A percentile compares a stretch with the other conserved stretches of the same genome.
Conservation (phyloP, 1,140 invertebrate genomes). For the Panagrolaimus sp. region DNA sequence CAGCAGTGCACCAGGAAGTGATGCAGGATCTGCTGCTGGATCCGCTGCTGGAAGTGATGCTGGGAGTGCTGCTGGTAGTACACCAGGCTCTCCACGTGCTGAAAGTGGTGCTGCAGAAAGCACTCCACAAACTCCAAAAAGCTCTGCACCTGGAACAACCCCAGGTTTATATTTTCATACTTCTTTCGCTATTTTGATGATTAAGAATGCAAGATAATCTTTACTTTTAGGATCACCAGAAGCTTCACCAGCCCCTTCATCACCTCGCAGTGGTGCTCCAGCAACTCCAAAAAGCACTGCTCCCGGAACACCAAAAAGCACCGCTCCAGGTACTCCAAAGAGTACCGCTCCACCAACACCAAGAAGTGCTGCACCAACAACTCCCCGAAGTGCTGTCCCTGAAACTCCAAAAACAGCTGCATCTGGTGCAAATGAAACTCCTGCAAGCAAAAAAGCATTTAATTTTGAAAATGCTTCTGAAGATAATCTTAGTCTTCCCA, state of each 20-base stretch:
- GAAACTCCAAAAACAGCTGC: slow-evolving; percentile 30
- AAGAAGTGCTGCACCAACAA: slow-evolving; percentile 8
- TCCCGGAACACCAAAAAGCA: slow-evolving; percentile 33
- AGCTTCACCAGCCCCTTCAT: slow-evolving; percentile 27
- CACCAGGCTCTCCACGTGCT: slow-evolving; percentile 23
- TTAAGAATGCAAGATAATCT: too few relatives aligned
- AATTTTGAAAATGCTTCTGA: slow-evolving; percentile 27
- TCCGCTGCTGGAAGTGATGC: background rate
- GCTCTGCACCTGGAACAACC: slow-evolving; percentile 6
- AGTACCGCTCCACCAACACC: slow-evolving; percentile 7
- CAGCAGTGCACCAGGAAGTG: slow-evolving; percentile 1
- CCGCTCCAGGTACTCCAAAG: slow-evolving; percentile 19
- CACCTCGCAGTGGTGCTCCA: slow-evolving; percentile 26
- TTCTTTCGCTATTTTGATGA: too few relatives aligned
- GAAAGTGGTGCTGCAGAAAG: slow-evolving; percentile 24
- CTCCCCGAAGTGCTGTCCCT: slow-evolving; percentile 19
- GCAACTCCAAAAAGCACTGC: slow-evolving; percentile 30
- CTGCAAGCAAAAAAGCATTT: slow-evolving; percentile 29
- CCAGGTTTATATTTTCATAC: slow-evolving; percentile 16
- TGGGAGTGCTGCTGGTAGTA: background rate
- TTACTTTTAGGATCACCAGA: background rate
- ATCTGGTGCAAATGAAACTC: slow-evolving; percentile 24
- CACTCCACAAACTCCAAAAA: slow-evolving; percentile 25
- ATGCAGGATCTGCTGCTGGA: background rate
- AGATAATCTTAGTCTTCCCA: slow-evolving; percentile 19